A percentile compares a stretch with the other conserved stretches of the same genome.
Evolutionary conservation across 2,797 vertebrate genomes (phyloP).

Genomic region (Gobionotothen gibberifrons): DNA sequence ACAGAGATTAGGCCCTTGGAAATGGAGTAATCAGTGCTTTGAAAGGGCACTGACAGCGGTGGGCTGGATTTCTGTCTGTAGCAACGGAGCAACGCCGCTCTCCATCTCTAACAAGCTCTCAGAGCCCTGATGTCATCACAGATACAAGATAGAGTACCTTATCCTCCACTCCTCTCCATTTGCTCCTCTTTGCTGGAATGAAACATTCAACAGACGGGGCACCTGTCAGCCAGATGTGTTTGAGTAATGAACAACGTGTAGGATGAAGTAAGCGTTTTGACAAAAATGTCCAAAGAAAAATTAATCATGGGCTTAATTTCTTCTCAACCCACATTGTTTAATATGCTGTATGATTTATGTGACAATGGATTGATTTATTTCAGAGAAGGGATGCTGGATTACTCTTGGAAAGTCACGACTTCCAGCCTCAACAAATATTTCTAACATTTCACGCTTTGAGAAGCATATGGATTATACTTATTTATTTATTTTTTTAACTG

Average conservation of each 20-base stretch:
- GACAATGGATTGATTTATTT: slow-evolving; percentile 67
- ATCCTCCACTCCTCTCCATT: slow-evolving; percentile 72
- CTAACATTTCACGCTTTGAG: slow-evolving; percentile 46
- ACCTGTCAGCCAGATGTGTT: slow-evolving; percentile 91
- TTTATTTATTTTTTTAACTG: slow-evolving; percentile 47
- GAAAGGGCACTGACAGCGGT: slow-evolving; percentile 78
- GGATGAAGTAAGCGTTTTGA: slow-evolving; percentile 93
- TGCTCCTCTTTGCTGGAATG: slow-evolving; percentile 85
- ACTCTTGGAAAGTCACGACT: slow-evolving; percentile 24
- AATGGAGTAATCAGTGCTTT: slow-evolving; percentile 82
- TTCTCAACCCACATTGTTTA: slow-evolving; percentile 79
- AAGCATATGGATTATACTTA: slow-evolving; percentile 48
- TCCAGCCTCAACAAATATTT: slow-evolving; percentile 51
- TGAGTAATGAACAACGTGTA: slow-evolving; percentile 90
- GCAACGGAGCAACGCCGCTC: slow-evolving; percentile 63
- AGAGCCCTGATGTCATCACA: slow-evolving; percentile 82
- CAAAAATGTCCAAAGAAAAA: slow-evolving; percentile 88
- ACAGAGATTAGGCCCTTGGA: slow-evolving; percentile 82
- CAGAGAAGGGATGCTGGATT: slow-evolving; percentile 55
- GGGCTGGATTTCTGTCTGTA: slow-evolving; percentile 75
- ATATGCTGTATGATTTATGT: slow-evolving; percentile 77
- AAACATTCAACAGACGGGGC: slow-evolving; percentile 80
- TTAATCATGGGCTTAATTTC: slow-evolving; percentile 88
- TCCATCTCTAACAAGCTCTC: slow-evolving; percentile 77
- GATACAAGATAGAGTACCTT: slow-evolving; percentile 83